Percentiles rank a stretch among this genome's conserved stretches.
These are phyloP conservation scores for Sinocyclocheilus anshuiensis DNA, from an alignment of 2,113 vertebrate species.

Conservation along the genomic window DNA sequence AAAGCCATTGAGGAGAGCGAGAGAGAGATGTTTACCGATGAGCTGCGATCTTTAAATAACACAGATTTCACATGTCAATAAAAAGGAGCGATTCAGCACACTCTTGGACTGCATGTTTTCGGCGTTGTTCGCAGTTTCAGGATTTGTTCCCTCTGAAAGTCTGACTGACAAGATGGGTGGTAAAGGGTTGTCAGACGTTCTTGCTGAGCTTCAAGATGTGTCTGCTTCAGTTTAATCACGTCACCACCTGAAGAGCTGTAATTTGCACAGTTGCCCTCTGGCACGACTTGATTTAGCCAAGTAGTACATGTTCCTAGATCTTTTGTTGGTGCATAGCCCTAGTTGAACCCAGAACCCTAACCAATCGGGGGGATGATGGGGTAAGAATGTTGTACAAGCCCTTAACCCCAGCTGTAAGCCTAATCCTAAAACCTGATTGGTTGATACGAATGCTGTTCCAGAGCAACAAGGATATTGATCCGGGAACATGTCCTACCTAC, in stretches of 20 bases:
- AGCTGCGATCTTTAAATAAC: conserved; percentile 36
- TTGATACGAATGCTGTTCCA: conserved; percentile 1
- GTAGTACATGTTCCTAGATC: neutral
- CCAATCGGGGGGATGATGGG: neutral
- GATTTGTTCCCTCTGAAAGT: conserved; percentile 15
- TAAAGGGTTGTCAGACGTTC: neutral
- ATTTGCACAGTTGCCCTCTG: conserved; percentile 16
- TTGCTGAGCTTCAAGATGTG: conserved; percentile 2
- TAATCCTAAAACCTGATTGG: conserved; percentile 26
- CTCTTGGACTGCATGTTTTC: conserved; percentile 19
- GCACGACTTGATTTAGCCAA: conserved; percentile 10
- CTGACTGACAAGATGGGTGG: neutral
- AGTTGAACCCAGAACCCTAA: conserved; percentile 23
- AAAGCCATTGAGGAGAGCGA: conserved; percentile 26
- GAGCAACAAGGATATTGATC: conserved; percentile 21
- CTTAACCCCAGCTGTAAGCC: neutral
- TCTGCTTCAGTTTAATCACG: conserved; percentile 24
- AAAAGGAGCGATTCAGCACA: conserved; percentile 4
- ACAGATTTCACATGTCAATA: conserved; percentile 31
- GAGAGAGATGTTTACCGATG: conserved; percentile 31
- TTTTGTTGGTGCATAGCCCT: neutral
- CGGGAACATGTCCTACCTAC: conserved; percentile 14
- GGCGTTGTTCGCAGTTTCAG: neutral
- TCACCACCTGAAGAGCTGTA: neutral
- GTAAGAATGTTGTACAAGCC: neutral